Conservation (phyloP, 2,113 vertebrate genomes). For the Athene noctua region DNA sequence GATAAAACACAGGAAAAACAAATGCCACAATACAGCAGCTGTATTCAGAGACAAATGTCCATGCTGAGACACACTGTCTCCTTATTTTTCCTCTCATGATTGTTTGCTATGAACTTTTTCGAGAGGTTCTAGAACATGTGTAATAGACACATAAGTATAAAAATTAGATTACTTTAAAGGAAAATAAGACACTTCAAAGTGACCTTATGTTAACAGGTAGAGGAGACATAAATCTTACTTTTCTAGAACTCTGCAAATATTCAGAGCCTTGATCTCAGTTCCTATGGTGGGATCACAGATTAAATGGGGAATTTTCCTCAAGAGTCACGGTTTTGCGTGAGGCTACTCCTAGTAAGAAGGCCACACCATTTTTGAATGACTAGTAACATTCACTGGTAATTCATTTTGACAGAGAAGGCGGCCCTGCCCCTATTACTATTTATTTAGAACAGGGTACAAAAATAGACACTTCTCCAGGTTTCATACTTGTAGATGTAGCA, state of each 20-base stretch:
- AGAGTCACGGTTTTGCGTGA: neutral
- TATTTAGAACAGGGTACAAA: constrained; percentile 7
- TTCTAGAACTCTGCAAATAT: neutral
- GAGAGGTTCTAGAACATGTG: neutral
- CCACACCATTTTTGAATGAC: neutral
- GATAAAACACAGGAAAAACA: constrained; percentile 13
- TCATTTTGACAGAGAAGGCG: neutral
- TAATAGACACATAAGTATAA: neutral
- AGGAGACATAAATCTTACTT: neutral
- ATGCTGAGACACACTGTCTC: neutral
- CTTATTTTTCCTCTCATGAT: neutral
- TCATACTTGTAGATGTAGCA: constrained; percentile 30
- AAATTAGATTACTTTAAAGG: neutral
- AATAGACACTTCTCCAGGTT: constrained; percentile 24
- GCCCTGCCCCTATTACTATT: neutral
- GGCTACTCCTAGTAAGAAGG: neutral
- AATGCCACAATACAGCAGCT: constrained; percentile 7
- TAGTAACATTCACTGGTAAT: neutral
- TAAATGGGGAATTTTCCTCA: neutral
- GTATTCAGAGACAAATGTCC: neutral
- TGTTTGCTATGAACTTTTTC: neutral
- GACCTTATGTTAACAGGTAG: neutral
- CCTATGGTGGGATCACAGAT: neutral
- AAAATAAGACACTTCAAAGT: neutral
- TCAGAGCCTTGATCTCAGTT: neutral